A percentile compares a stretch with the other conserved stretches of the same genome.
Conservation (phyloP, 2,797 vertebrate genomes). For the Ptychadena robeensis region DNA sequence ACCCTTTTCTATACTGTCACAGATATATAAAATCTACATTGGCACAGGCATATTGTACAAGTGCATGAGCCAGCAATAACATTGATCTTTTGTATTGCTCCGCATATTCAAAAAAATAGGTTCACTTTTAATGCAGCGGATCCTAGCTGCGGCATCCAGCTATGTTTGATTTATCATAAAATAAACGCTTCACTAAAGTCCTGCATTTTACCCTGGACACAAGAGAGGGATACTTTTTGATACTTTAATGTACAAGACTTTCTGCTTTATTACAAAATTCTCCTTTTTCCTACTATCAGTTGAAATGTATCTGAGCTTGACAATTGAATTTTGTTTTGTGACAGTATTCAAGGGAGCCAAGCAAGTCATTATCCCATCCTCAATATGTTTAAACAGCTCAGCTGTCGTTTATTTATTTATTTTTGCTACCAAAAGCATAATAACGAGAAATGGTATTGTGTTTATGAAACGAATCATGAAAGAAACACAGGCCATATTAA, state of each 20-base stretch:
- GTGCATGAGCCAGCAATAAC: no score
- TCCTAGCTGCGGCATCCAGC: background rate
- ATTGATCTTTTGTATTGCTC: background rate
- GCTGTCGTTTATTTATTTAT: background rate
- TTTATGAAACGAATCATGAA: conserved; percentile 41
- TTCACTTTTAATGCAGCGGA: background rate
- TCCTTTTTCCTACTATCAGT: background rate
- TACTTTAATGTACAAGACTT: background rate
- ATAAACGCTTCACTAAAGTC: background rate
- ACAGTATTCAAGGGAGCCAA: conserved; percentile 12
- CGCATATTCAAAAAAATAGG: no score
- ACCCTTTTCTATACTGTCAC: no score
- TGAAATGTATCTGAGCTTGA: background rate
- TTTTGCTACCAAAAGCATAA: conserved; percentile 28
- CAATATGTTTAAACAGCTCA: conserved; percentile 16
- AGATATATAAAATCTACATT: no score
- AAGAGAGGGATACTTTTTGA: background rate
- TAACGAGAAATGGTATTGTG: conserved; percentile 40
- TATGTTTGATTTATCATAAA: background rate
- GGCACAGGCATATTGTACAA: no score
- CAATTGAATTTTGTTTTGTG: background rate
- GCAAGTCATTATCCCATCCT: conserved; percentile 34
- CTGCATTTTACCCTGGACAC: background rate
- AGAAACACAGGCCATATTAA: conserved; percentile 21
- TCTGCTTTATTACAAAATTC: background rate